Percentiles rank a stretch among this genome's conserved stretches.
Evolutionary conservation across 2,113 vertebrate species (phyloP).

Genomic region (Raphicerus campestris): DNA sequence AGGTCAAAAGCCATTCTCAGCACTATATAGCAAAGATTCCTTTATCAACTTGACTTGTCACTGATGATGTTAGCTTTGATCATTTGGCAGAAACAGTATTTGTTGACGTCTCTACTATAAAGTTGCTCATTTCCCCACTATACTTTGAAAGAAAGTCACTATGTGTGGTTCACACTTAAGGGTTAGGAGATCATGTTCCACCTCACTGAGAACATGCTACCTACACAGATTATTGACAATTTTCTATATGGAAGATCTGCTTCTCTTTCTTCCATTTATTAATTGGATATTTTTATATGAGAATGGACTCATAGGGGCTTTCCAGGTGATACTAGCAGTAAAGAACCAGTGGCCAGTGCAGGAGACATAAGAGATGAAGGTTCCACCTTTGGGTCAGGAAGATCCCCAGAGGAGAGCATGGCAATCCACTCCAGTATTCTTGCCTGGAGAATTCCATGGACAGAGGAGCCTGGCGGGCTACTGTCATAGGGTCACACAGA

Average conservation of each 20-base stretch:
- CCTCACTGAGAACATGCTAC: background rate
- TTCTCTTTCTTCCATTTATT: background rate
- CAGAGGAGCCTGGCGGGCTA: background rate
- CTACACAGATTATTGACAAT: background rate
- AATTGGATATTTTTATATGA: background rate
- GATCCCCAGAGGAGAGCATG: background rate
- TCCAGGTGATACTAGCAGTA: background rate
- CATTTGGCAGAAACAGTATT: background rate
- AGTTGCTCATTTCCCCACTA: background rate
- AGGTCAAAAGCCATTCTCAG: background rate
- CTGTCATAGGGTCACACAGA: rapidly evolving
- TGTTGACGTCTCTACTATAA: background rate
- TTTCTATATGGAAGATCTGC: background rate
- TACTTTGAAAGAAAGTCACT: background rate
- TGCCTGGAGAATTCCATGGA: background rate
- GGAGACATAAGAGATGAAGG: background rate
- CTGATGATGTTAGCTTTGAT: background rate
- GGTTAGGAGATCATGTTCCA: background rate
- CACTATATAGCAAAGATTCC: background rate
- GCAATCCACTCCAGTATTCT: background rate
- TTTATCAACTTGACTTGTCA: background rate
- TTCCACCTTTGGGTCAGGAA: rapidly evolving
- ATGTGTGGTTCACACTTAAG: background rate
- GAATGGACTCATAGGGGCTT: background rate
- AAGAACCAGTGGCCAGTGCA: background rate